Evolutionary conservation across 2,113 vertebrate species (phyloP), one percentile per base, ranked within the genome.

Genomic region (Apteryx mantelli): DNA sequence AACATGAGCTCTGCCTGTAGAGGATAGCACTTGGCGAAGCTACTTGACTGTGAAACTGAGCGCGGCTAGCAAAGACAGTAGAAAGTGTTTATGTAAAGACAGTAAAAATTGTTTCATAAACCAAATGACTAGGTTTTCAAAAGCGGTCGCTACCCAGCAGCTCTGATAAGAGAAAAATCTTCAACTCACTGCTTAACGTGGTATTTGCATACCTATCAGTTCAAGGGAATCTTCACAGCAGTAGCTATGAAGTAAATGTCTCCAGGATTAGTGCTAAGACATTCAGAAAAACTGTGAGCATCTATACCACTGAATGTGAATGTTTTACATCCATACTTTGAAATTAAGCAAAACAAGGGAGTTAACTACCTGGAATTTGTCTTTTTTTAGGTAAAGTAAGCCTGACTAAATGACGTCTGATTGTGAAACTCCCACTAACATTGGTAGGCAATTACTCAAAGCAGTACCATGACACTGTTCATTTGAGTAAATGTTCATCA

Each of bases 321-420:
- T 40, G 12, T 11, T 91, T 87, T 60, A 65, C 11, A 84, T 91
- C 32, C 60, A 19, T 32, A 55, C 16, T 76, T 66, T 52, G 36
- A 61, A 85, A 58, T 12, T 4, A 89, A 75, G 32, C 17, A 77
- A 89, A 87, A 50, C 18, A 68, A 48, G 15, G 16, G 8, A 74
- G 78, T 85, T n/a, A 66, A 74, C 58, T 64, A 82, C n/a, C 21
- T 70, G 25, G 11, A 44, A 58, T 46, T 83, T 95, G 28, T 73
- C 58, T 34, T 86, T 84, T 84, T 73, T 91, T 88, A 95, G 66
- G 55, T 69, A 85, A 86, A 90, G 19, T 73, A 86, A 86, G 42
- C 24, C 80, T 80, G 48, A 58, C 32, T 26, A 50, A 60, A 82
- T 19, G 53, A 75, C 50, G 24, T 38, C 13, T 55, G 65, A 10